Evolutionary conservation across 2,113 vertebrate species (phyloP), one percentile per base, ranked within the genome.

Genomic region (Nycticebus coucang): DNA sequence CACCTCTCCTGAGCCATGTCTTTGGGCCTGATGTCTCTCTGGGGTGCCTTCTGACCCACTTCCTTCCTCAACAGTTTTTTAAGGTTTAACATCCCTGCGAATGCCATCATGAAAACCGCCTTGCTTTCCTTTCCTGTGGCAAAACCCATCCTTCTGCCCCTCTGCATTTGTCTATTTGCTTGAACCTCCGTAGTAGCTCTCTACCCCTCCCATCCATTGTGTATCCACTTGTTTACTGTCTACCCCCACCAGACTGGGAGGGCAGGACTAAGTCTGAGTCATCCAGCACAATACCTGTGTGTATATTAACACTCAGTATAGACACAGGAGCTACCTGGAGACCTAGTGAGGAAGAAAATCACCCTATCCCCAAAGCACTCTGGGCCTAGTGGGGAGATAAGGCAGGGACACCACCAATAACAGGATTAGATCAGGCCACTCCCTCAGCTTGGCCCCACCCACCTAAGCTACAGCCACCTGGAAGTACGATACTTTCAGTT

Each of bases 201-300:
- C 37, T 7, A 19, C 50, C 66, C 33, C 19, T 91, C 55, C 64
- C 87, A 53, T n/a, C 82, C 75, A 45, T 89, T 95, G 85, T 92
- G 85, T 71, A 22, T 68, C 57, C 68, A 19, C 50, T 92, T 97
- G 82, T 97, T 96, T 93, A 90, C 82, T 28, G 91, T 89, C 96
- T 96, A 30, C 84, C 84, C 35, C 78, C 17, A 71, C 66, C 89
- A 93, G 96, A 91, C 79, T 85, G 15, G 92, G 81, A 80, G 50
- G 72, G 78, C 19, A 89, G 90, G 66, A 93, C 64, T 33, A 83
- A 66, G 19, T 92, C 71, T 96, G 95, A 96, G 93, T 95, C 93
- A 83, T 91, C 83, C 81, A 30, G 62, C 91, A 82, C 84, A 17
- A 50, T 87, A 72, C 78, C 77, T 82, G 75, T 26, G n/a, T 55